Conservation (phyloP, 2,113 vertebrate genomes). For the Puffinus mauretanicus region DNA sequence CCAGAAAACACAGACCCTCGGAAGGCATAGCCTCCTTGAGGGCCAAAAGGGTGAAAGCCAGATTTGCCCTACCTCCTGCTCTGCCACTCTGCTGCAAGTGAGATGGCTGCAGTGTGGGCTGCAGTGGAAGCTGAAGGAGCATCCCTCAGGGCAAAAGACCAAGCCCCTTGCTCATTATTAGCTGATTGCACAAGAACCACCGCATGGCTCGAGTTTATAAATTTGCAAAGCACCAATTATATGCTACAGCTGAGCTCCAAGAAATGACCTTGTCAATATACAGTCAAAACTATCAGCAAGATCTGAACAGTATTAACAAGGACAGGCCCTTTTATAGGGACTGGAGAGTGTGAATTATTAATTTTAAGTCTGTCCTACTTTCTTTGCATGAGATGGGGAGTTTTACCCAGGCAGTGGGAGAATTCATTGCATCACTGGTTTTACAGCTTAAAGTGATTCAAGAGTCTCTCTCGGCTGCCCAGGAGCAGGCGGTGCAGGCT, state of each 20-base stretch:
- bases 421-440: not conserved
- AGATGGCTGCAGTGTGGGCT: not conserved
- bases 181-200: not conserved
- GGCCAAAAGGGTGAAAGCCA: not conserved
- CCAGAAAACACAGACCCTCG: not conserved
- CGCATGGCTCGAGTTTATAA: rapidly evolving
- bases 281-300: not conserved
- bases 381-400: not conserved
- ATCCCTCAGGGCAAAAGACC: not conserved
- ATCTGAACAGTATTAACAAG: not conserved
- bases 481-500: not conserved
- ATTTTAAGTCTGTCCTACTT: not conserved
- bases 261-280: not conserved
- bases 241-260: not conserved
- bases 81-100: not conserved
- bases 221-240: not conserved
- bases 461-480: not conserved
- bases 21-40: not conserved
- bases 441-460: rapidly evolving
- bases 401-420: not conserved
- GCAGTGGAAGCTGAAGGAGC: not conserved
- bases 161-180: not conserved
- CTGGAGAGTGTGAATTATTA: not conserved
- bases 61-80: too few relatives aligned
- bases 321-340: not conserved